Evolutionary conservation across 1,140 invertebrate genomes (phyloP), one percentile per base, ranked within the genome.

Genomic region (Brachystomella parvula): DNA sequence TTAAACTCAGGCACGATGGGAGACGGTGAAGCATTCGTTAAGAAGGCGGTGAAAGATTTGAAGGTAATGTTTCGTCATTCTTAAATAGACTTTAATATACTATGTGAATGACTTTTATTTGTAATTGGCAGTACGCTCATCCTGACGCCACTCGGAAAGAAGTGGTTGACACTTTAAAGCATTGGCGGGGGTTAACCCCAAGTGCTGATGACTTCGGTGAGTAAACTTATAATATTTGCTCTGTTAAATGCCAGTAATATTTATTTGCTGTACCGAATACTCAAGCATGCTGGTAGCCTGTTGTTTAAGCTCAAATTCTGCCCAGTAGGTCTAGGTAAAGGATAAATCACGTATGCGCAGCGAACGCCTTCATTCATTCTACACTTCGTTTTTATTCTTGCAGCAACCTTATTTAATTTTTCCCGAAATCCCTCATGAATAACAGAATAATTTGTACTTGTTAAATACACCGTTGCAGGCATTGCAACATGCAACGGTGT

Each of bases 141-240:
- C 82, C 84, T 39, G 89, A 91, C 67, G 81, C 82, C 69, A 86
- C 88, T 12, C 84, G 83, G 73, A 82, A 84, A 74, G 91, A 95
- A 78, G 83, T 93, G 57, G 71, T 84, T 32, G 84, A 79, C 75
- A 83, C 86, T 39, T 79, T 92, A 28, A 81, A 82, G 74, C 78
- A 84, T 64, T 94, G 92, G 77, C 83, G 80, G 75, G 86, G 88
- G 75, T 80, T 96, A 56, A 77, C 81, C 64, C 84, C 83, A 26
- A 81, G 82, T 69, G 74, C 82, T 65, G 85, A 88, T 47, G 77
- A 79, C 49, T 89, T 86, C 78, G 83, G 86, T 87, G 79, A 81
- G 33, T 21, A 17, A 19, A 66, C 2, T 49, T 28, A n/a, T n/a
- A n/a, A n/a, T n/a, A n/a, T 28, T 65, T 44, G 39, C 39, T 70